Conservation (phyloP, 1,140 invertebrate species). For the Melanaphis sacchari region DNA sequence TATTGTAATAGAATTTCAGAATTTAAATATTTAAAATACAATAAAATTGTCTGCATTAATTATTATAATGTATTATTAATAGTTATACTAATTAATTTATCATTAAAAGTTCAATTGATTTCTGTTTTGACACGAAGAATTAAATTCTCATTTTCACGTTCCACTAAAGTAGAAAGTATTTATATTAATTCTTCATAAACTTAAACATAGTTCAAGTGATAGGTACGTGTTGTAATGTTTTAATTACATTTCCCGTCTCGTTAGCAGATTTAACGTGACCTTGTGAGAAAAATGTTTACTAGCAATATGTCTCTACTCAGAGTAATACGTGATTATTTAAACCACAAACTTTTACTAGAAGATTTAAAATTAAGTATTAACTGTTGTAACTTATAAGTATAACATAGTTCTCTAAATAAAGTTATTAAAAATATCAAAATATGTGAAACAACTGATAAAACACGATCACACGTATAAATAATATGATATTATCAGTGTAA, state of each 20-base stretch:
- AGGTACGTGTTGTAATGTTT: not conserved
- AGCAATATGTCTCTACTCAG: not conserved
- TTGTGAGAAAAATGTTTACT: not conserved
- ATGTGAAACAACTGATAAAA: not conserved
- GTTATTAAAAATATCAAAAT: not conserved
- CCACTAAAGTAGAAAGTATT: not conserved
- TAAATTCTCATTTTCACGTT: not conserved
- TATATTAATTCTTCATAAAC: not conserved
- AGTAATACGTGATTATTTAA: not conserved
- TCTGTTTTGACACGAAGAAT: not conserved
- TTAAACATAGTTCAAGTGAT: not conserved
- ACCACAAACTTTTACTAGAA: not conserved
- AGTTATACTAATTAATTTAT: not conserved
- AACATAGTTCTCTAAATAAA: not conserved
- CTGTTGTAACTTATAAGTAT: too few species aligned
- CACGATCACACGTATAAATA: not conserved
- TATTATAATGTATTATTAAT: not conserved
- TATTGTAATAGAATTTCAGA: not conserved
- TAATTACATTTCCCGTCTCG: not conserved
- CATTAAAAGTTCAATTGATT: not conserved
- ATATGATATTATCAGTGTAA: not conserved
- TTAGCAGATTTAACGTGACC: slow-evolving; percentile 9
- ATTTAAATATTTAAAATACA: not conserved
- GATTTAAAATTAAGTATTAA: not conserved
- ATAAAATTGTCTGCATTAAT: not conserved